Evolutionary conservation across 2,113 vertebrate species (phyloP), one percentile per base, ranked within the genome.

Genomic region (Lates calcarifer): DNA sequence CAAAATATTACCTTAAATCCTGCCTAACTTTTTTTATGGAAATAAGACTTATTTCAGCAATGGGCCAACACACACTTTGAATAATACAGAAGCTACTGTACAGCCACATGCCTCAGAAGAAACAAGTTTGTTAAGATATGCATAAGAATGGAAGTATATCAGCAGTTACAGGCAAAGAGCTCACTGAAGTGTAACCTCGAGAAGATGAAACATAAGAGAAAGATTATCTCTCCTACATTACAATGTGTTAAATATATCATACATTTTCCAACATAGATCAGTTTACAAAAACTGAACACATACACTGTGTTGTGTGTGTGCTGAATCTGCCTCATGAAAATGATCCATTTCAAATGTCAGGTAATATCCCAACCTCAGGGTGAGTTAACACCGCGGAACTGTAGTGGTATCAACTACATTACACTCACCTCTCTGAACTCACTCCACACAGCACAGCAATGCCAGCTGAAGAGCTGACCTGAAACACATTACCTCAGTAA

Each of bases 401-500:
- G 43, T 41, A 35, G 78, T 33, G 78, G 69, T 33, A 84, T 89
- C 77, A 88, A 73, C 84, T 78, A 41, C 65, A 85, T 87, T 86
- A 60, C 84, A 39, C 65, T 83, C 75, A 84, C 78, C 70, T 83
- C 70, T 84, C 39, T 85, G 65, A 84, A 83, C 87, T 76, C 70
- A 14, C 81, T 80, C 57, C 22, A 24, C 81, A 74, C 51, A 75
- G 78, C 61, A n/a, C 29, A 29, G 82, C 71, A 64, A 65, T 56
- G 60, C 71, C 66, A 62, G 66, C 70, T 64, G 83, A 84, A 63
- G 81, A 91, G 45, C 82, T 86, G 84, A 86, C 86, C 84, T 77
- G 70, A 87, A 82, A 88, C 80, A 74, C 81, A 87, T 89, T 81
- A 87, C 75, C 74, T 73, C 74, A 74, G 74, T 84, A 83, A 81